Evolutionary conservation across 2,888 invertebrate species (phyloP).

Genomic region (Patella caerulea): DNA sequence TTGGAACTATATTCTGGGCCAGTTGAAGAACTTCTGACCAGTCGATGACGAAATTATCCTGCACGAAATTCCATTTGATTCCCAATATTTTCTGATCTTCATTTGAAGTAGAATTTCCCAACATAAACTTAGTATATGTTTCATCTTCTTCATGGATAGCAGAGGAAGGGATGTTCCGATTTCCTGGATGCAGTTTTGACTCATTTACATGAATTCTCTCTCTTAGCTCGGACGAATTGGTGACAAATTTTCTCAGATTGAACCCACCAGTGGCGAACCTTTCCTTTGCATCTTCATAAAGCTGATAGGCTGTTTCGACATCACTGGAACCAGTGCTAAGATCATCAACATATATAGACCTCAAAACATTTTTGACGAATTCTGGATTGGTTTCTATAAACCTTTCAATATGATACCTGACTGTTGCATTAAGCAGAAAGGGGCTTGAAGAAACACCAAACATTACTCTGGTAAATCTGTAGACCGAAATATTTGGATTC

Average conservation of each 20-base stretch:
- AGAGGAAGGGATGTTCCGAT: neutral
- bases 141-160: neutral
- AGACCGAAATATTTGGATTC: neutral
- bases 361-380: neutral
- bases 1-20: neutral
- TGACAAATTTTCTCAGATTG: slow-evolving; percentile 1
- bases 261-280: neutral
- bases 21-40: neutral
- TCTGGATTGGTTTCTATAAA: neutral
- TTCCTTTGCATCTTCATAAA: neutral
- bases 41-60: neutral
- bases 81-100: neutral
- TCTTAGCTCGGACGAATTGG: neutral
- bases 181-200: neutral
- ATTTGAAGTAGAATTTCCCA: neutral
- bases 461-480: neutral
- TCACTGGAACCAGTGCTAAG: neutral
- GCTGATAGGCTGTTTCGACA: neutral
- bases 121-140: neutral
- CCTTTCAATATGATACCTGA: neutral
- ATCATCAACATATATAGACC: neutral
- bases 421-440: neutral
- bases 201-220: neutral
- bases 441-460: neutral
- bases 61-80: neutral